Base-by-base conservation (phyloP, 2,888 invertebrate genomes). In the Drosophila bunnanda region DNA sequence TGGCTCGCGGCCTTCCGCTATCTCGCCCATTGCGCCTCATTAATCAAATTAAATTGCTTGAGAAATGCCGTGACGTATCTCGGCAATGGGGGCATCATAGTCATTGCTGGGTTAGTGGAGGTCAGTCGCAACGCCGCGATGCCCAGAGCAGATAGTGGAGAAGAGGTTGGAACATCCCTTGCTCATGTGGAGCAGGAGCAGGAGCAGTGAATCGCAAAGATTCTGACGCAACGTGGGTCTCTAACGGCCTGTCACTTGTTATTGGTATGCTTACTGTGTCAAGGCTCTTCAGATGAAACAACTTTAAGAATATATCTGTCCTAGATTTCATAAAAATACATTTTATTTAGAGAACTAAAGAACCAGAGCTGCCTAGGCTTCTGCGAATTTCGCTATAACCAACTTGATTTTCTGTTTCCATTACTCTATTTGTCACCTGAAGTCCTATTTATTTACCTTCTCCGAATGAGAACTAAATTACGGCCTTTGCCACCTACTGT, bases 41-140 rank as follows among this genome's bases (percentile, higher is more conserved):
- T 87, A 87, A 87, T 81, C 82, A 87, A 80, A 85, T 82, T 80
- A 87, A 83, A 83, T 87, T 79, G 84, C 76, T 80, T 76, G 79
- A 72, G 71, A 80, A 80, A 79, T 76, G 36, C 36, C 58, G 28
- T 36, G 15, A 15, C 17, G 25, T 52, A 52, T 58, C 32, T 52
- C 15, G 20, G 34, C 34, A 52, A 52, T 34, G 50, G 32, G 50
- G 50, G 32, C 50, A 34, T 52, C 15, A 20, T 28, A 20, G 53
- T 22, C 15, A 36, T 20, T 20, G n/a, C 30, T 60, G 75, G 80
- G 74, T 74, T 79, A 70, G 62, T 65, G 75, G 50, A 22, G 50
- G 50, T 52, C 34, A 20, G 76, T 76, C 81, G 58, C 34, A 68
- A 71, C 75, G 77, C 67, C 65, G 32, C 68, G 76, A 66, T 72